Evolutionary conservation across 2,888 invertebrate genomes (phyloP).

Genomic region (Cheilosia impressa): DNA sequence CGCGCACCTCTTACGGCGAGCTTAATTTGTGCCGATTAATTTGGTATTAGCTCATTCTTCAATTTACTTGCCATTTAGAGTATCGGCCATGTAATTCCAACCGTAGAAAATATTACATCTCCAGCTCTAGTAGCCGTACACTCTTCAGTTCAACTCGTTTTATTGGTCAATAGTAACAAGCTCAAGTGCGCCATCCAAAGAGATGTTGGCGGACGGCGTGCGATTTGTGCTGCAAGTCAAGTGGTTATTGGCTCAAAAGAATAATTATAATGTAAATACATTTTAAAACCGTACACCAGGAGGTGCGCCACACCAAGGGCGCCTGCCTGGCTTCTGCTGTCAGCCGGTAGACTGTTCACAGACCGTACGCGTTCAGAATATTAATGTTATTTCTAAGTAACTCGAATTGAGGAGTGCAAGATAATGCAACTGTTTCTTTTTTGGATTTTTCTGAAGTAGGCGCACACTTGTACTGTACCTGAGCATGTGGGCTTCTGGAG

Average conservation of each 20-base stretch:
- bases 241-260: constrained; percentile 38
- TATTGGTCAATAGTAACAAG: constrained; percentile 43
- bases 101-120: constrained; percentile 16
- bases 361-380: constrained; percentile 64
- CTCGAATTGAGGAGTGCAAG: constrained; percentile 25
- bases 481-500: neutral
- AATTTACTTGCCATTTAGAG: constrained; percentile 23
- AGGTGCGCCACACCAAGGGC: constrained; percentile 72
- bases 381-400: constrained; percentile 17
- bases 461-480: neutral
- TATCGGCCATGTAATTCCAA: neutral
- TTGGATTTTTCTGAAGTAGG: constrained; percentile 1
- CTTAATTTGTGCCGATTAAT: constrained; percentile 44
- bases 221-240: constrained; percentile 41
- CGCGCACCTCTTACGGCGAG: neutral
- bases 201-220: constrained; percentile 47
- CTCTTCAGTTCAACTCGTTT: constrained; percentile 38
- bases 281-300: constrained; percentile 31
- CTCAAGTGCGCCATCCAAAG: constrained; percentile 31
- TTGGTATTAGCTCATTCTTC: constrained; percentile 19
- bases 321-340: constrained; percentile 61
- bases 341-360: constrained; percentile 56
- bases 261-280: constrained; percentile 29
- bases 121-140: constrained; percentile 30
- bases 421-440: constrained; percentile 40